phyloP scores from a whole-genome alignment of 1,140 invertebrate genomes.

The Dendroctonus valens region DNA sequence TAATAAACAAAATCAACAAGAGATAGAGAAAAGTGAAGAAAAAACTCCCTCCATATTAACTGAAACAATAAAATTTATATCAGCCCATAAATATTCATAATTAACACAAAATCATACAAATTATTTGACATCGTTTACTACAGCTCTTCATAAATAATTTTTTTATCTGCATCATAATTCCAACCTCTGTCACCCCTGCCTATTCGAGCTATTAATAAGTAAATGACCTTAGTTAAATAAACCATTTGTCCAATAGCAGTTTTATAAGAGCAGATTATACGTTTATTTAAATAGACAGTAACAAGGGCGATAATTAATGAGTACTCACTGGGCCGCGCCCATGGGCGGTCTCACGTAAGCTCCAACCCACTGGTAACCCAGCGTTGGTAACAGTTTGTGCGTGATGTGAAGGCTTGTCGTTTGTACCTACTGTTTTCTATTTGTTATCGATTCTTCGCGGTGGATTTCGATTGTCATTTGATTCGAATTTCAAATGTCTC shows the following conservation, averaged over 20 bases:
- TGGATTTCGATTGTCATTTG: background rate
- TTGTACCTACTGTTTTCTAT: slow-evolving; percentile 11
- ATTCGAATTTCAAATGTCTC: no score
- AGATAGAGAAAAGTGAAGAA: no score
- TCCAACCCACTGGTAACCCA: slow-evolving; percentile 33
- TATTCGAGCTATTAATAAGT: slow-evolving; percentile 17
- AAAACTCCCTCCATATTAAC: no score
- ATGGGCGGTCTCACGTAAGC: slow-evolving; percentile 31
- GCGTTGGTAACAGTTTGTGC: slow-evolving; percentile 33
- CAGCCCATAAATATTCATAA: no score
- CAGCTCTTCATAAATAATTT: background rate
- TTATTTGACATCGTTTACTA: no score
- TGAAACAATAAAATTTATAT: no score
- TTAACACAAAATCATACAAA: no score
- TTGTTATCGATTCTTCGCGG: background rate
- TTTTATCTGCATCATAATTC: slow-evolving; percentile 2
- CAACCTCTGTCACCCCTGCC: slow-evolving; percentile 7
- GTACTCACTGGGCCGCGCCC: slow-evolving; percentile 29
- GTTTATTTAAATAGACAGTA: slow-evolving; percentile 38
- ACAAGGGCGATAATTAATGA: slow-evolving; percentile 42
- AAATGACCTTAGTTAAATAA: slow-evolving; percentile 30
- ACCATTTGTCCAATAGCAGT: slow-evolving; percentile 31
- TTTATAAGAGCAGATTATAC: slow-evolving; percentile 31
- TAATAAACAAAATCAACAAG: no score
- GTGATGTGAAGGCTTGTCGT: slow-evolving; percentile 25